phyloP scores from a whole-genome alignment of 1,140 invertebrate species.

The Papilio helenus region DNA sequence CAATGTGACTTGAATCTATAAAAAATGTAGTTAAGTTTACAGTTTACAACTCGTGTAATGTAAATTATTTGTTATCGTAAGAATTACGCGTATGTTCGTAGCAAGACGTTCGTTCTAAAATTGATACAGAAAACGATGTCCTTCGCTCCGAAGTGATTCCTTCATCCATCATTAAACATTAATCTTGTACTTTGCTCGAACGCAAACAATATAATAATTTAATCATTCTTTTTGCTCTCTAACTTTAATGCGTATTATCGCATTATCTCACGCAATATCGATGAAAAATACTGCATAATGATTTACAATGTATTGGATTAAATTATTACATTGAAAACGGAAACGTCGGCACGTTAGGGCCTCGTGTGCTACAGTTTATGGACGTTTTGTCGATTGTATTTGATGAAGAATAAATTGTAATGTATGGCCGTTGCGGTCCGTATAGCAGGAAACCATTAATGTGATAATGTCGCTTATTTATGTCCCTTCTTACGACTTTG shows the following conservation, averaged over 20 bases:
- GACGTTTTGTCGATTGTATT: constrained; percentile 9
- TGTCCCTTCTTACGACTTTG: constrained; percentile 7
- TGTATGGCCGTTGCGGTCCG: neutral
- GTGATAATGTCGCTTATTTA: constrained; percentile 33
- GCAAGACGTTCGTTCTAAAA: neutral
- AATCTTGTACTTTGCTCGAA: neutral
- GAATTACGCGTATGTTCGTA: neutral
- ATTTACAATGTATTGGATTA: neutral
- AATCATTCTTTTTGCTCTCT: neutral
- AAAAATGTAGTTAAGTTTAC: neutral
- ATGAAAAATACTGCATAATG: neutral
- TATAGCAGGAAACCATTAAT: constrained; percentile 29
- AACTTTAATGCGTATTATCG: neutral
- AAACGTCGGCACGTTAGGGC: constrained; percentile 3
- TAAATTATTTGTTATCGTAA: neutral
- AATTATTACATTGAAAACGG: constrained; percentile 9
- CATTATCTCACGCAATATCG: constrained; percentile 2
- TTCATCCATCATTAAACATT: neutral
- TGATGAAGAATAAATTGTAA: constrained; percentile 37
- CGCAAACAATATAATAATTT: neutral
- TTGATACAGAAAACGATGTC: no score
- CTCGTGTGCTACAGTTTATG: constrained; percentile 11
- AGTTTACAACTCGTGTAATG: neutral
- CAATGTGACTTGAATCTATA: neutral
- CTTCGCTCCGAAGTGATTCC: neutral